Conservation (phyloP, 2,113 vertebrate species). For the Passer domesticus region DNA sequence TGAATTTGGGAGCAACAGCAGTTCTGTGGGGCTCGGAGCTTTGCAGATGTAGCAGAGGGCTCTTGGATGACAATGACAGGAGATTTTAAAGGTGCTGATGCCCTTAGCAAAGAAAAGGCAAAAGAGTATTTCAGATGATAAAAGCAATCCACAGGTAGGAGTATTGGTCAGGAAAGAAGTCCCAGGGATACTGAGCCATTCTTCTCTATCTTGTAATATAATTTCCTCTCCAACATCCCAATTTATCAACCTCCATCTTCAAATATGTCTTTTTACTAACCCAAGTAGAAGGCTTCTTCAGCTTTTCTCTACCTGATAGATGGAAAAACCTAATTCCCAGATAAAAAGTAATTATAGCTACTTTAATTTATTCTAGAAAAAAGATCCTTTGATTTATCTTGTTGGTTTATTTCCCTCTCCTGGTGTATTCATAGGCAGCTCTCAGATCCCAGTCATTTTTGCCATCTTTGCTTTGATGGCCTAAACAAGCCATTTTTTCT, state of each 20-base stretch:
- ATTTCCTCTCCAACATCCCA: background rate
- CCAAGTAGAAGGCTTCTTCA: background rate
- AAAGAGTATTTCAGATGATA: background rate
- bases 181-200: background rate
- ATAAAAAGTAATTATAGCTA: background rate
- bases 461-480: background rate
- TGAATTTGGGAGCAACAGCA: conserved; percentile 48
- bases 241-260: background rate
- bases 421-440: background rate
- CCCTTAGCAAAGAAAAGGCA: conserved; percentile 4
- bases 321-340: background rate
- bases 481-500: background rate
- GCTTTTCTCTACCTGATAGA: background rate
- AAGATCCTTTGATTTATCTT: background rate
- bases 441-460: background rate
- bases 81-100: background rate
- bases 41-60: background rate
- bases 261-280: background rate
- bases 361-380: background rate
- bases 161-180: background rate
- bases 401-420: background rate
- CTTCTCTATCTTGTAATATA: background rate
- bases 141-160: background rate
- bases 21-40: background rate
- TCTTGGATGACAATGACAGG: background rate